These are phyloP conservation scores for Neolamprologus caudopunctatus DNA, from an alignment of 2,113 vertebrate genomes.

Conservation along the genomic window DNA sequence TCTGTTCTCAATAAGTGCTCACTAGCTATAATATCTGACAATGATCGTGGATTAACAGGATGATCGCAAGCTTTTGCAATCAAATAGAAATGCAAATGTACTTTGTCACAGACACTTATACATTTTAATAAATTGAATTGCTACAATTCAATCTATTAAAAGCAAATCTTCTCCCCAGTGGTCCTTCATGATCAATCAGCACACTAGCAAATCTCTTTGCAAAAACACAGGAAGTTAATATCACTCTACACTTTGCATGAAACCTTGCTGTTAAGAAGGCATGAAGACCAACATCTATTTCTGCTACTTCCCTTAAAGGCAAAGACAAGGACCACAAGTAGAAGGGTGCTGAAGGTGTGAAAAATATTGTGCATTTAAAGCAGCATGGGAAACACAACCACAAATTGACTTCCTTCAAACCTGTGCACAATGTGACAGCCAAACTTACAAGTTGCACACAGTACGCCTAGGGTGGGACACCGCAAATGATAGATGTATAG, in stretches of 20 bases:
- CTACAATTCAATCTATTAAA: neutral
- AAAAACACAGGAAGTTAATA: neutral
- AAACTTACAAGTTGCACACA: neutral
- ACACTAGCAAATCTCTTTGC: neutral
- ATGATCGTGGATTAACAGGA: neutral
- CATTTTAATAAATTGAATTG: neutral
- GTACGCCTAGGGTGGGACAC: neutral
- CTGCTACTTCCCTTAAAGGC: constrained; percentile 49
- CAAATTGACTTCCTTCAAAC: constrained; percentile 31
- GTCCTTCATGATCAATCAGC: neutral
- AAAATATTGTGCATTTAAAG: constrained; percentile 39
- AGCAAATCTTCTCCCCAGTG: neutral
- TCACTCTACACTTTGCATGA: neutral
- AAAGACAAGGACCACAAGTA: constrained; percentile 36
- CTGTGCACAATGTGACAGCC: neutral
- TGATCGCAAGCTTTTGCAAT: neutral
- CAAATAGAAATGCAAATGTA: neutral
- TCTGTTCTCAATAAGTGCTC: neutral
- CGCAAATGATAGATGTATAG: neutral
- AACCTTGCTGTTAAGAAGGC: neutral
- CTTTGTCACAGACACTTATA: neutral
- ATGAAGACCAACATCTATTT: constrained; percentile 24
- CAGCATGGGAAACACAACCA: constrained; percentile 38
- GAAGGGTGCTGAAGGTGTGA: constrained; percentile 62
- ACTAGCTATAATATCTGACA: neutral